Percentiles rank a stretch among this genome's conserved stretches.
phyloP scores from a whole-genome alignment of 2,113 vertebrate genomes.

The Mesocricetus auratus region DNA sequence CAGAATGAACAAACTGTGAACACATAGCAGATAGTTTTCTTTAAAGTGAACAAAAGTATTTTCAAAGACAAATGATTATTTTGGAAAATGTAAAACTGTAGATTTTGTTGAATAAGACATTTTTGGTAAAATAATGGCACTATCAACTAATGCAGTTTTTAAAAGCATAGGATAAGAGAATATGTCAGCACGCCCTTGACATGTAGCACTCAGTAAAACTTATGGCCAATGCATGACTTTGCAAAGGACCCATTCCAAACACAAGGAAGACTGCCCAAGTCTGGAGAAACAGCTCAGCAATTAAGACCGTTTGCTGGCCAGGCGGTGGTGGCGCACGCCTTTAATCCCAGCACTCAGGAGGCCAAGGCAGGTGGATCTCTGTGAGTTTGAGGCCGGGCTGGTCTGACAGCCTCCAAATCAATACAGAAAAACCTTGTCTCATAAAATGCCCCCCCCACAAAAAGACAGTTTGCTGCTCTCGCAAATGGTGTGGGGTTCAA shows the following conservation, averaged over 20 bases:
- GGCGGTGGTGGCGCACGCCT: no score
- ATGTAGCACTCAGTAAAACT: background rate
- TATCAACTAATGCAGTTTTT: background rate
- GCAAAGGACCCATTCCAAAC: background rate
- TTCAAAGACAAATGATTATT: background rate
- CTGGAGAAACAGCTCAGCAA: background rate
- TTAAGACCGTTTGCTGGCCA: background rate
- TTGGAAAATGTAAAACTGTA: background rate
- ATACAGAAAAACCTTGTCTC: no score
- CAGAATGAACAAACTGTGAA: no score
- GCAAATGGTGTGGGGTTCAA: background rate
- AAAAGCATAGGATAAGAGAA: background rate
- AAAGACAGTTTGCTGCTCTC: background rate
- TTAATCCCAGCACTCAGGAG: no score
- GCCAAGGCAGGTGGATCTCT: no score
- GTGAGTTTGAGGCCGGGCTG: no score
- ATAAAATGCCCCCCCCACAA: no score
- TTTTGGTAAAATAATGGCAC: background rate
- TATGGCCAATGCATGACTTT: background rate
- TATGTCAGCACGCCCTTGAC: background rate
- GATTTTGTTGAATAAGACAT: background rate
- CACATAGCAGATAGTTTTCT: background rate
- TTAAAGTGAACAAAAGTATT: background rate
- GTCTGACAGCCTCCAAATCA: no score
- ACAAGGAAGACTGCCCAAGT: no score